These are phyloP conservation scores for Potorous gilbertii DNA, from an alignment of 2,797 vertebrate species.

Conservation along the genomic window DNA sequence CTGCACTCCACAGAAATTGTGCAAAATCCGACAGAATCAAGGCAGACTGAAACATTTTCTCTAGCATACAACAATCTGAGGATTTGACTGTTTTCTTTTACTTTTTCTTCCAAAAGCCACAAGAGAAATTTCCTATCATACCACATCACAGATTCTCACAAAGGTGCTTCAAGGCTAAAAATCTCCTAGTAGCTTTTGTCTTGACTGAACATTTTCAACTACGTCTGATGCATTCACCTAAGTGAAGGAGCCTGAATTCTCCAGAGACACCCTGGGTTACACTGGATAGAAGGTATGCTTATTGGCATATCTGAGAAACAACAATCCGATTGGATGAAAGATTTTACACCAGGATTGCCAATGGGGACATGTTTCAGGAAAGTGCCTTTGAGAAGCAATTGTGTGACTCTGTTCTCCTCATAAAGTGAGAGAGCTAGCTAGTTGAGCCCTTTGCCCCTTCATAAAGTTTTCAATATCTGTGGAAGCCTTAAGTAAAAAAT, in stretches of 20 bases:
- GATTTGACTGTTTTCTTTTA: not conserved
- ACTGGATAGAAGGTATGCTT: not conserved
- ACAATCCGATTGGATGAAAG: not conserved
- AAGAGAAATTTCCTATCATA: not conserved
- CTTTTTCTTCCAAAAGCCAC: not conserved
- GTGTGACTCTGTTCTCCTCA: conserved; percentile 47
- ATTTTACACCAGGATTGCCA: not conserved
- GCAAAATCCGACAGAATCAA: conserved; percentile 22
- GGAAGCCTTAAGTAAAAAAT: not conserved
- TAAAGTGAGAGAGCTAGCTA: conserved; percentile 40
- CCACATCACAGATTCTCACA: not conserved
- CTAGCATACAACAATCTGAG: not conserved
- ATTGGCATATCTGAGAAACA: not conserved
- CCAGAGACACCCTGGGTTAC: no score
- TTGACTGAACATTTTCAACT: not conserved
- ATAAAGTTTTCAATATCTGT: conserved; percentile 40
- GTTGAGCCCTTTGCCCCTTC: conserved; percentile 31
- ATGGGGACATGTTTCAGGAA: not conserved
- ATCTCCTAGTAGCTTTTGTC: not conserved
- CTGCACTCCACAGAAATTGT: not conserved
- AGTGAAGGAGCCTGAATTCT: not conserved
- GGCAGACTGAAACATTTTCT: not conserved
- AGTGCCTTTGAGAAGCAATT: conserved; percentile 35
- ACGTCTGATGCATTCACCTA: not conserved
- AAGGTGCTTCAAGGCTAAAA: not conserved